Evolutionary conservation across 2,113 vertebrate species (phyloP).

Genomic region (Sphyrna mokarran): DNA sequence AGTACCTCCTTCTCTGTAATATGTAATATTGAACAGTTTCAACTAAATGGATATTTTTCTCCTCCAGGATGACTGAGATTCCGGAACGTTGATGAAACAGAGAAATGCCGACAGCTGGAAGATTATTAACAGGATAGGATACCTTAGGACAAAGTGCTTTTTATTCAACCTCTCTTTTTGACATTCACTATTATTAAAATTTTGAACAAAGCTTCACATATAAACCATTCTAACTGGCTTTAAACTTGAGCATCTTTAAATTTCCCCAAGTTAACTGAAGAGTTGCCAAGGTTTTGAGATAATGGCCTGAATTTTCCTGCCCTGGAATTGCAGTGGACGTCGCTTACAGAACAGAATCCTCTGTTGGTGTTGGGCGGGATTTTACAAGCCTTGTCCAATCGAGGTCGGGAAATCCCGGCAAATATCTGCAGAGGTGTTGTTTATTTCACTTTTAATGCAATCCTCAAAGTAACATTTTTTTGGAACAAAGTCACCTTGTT

Average conservation of each 20-base stretch:
- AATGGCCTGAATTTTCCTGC: too few relatives aligned
- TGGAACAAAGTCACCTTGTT: too few relatives aligned
- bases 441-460: too few relatives aligned
- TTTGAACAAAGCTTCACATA: background rate
- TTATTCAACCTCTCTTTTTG: background rate
- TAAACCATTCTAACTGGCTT: background rate
- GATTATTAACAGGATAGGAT: background rate
- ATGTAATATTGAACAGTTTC: background rate
- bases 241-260: background rate
- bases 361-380: too few relatives aligned
- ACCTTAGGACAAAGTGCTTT: background rate
- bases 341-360: too few relatives aligned
- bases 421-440: too few relatives aligned
- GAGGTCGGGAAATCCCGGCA: too few relatives aligned
- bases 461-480: too few relatives aligned
- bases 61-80: slow-evolving; percentile 1
- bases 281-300: background rate
- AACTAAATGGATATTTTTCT: background rate
- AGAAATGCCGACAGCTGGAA: too few relatives aligned
- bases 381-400: too few relatives aligned
- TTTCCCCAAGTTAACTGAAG: background rate
- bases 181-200: background rate
- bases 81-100: background rate
- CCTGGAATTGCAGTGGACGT: too few relatives aligned
- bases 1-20: too few relatives aligned